A percentile compares a stretch with the other conserved stretches of the same genome.
Evolutionary conservation across 1,140 invertebrate species (phyloP).

Genomic region (Anadara kagoshimensis): DNA sequence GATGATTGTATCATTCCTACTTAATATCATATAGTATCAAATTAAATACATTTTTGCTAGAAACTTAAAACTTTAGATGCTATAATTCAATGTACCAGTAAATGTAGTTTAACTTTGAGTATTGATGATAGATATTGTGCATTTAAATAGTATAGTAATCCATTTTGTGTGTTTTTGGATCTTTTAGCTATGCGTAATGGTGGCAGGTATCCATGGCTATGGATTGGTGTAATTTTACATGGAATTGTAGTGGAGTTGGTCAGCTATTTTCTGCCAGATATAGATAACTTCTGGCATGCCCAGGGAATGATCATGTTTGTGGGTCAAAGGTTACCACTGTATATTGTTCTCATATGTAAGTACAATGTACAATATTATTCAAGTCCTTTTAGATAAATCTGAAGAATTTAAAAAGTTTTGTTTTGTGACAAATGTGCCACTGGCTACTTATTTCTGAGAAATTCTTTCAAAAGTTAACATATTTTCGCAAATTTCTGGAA

Average conservation of each 20-base stretch:
- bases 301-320: constrained; percentile 83
- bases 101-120: too few species aligned
- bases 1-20: too few species aligned
- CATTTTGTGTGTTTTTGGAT: constrained; percentile 7
- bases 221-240: constrained; percentile 81
- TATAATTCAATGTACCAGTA: too few species aligned
- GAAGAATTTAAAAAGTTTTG: neutral
- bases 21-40: too few species aligned
- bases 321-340: constrained; percentile 81
- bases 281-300: constrained; percentile 87
- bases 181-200: constrained; percentile 80
- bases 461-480: too few species aligned
- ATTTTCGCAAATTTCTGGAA: too few species aligned
- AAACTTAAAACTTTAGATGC: too few species aligned
- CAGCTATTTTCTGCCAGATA: constrained; percentile 79
- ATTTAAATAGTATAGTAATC: too few species aligned
- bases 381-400: neutral
- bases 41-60: too few species aligned
- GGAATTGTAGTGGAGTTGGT: constrained; percentile 80
- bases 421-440: too few species aligned
- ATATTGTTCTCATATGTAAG: constrained; percentile 85
- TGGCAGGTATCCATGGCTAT: constrained; percentile 82
- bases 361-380: constrained; percentile 39
- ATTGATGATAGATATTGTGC: too few species aligned
- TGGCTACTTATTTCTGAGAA: too few species aligned